These are phyloP conservation scores for Leptocoma aspasia DNA, from an alignment of 2,113 vertebrate genomes.

Conservation along the genomic window DNA sequence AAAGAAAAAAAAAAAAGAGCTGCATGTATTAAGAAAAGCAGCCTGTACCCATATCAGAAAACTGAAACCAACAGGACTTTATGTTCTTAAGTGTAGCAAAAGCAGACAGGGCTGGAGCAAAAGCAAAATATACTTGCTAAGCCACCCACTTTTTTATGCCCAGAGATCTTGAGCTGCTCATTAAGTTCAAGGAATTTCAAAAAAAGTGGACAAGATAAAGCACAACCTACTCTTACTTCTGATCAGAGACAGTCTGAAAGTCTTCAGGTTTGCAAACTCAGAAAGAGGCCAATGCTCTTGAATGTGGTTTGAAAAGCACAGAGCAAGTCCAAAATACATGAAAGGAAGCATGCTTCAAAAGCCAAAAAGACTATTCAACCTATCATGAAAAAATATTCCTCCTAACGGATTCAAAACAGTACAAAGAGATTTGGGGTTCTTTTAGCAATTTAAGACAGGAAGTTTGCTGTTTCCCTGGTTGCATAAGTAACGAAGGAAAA, in stretches of 20 bases:
- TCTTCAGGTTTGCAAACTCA: background rate
- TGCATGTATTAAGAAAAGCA: background rate
- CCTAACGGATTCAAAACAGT: background rate
- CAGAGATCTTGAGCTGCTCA: background rate
- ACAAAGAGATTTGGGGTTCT: background rate
- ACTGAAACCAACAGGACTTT: background rate
- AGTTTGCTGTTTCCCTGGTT: background rate
- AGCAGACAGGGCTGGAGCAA: background rate
- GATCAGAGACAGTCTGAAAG: background rate
- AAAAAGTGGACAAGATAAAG: background rate
- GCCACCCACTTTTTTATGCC: background rate
- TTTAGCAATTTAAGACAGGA: background rate
- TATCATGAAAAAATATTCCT: background rate
- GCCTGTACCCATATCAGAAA: background rate
- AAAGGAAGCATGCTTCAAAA: background rate
- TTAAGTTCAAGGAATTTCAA: background rate
- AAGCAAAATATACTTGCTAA: background rate
- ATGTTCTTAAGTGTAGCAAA: background rate
- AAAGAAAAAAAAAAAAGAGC: background rate
- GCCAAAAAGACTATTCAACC: background rate
- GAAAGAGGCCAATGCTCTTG: background rate
- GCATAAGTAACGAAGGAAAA: background rate
- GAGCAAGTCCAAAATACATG: background rate
- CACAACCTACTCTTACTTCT: background rate
- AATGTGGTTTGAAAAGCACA: background rate